Conservation (phyloP, 2,797 vertebrate genomes). For the Esox masquinongy region DNA sequence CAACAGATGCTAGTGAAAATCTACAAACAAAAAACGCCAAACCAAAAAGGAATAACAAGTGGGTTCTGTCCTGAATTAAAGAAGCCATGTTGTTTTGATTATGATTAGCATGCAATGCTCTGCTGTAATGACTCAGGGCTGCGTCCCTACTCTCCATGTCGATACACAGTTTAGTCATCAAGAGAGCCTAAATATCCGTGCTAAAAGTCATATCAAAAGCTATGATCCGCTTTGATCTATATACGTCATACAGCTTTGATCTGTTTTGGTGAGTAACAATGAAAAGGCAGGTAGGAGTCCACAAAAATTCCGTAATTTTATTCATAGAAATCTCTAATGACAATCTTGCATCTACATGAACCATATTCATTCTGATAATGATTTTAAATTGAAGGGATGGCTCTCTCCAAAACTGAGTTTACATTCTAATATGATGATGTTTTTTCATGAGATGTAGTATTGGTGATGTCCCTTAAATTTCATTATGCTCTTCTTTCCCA, state of each 20-base stretch:
- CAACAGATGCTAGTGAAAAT: constrained; percentile 60
- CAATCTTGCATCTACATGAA: not conserved
- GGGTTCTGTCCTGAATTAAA: constrained; percentile 62
- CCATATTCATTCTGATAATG: not conserved
- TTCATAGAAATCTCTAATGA: not conserved
- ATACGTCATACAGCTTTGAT: not conserved
- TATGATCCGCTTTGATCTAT: not conserved
- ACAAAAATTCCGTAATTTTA: not conserved
- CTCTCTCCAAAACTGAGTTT: not conserved
- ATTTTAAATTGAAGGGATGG: not conserved
- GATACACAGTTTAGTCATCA: constrained; percentile 58
- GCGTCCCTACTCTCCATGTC: constrained; percentile 37
- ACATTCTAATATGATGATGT: not conserved
- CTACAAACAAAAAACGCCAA: constrained; percentile 58
- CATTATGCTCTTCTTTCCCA: not conserved
- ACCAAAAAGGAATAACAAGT: constrained; percentile 46
- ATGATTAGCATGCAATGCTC: constrained; percentile 68
- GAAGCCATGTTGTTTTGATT: constrained; percentile 69
- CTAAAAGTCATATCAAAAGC: not conserved
- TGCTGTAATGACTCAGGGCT: constrained; percentile 60
- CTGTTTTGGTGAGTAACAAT: not conserved
- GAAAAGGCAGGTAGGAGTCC: not conserved
- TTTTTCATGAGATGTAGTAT: not conserved
- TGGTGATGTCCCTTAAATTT: not conserved
- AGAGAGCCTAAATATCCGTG: constrained; percentile 35